Base-by-base conservation (phyloP, 2,797 vertebrate genomes). In the Chelmon rostratus region DNA sequence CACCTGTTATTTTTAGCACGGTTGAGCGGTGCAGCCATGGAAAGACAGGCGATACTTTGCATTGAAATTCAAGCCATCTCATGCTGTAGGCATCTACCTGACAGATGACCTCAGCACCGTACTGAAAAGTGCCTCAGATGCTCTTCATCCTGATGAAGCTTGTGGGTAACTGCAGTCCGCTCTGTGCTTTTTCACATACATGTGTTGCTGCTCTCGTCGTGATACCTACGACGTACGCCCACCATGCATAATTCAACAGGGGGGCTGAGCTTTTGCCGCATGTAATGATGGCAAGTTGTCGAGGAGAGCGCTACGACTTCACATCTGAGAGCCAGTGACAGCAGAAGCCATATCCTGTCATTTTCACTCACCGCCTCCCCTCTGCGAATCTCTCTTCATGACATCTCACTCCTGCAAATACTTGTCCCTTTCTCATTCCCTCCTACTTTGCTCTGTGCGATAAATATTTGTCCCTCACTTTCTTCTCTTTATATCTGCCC, bases 161-260 rank as follows among this genome's bases (percentile, higher is more conserved):
- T 31, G 18, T 21, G 4, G 16, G n/a, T 58, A 69, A 68, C 64
- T 58, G 15, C 40, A 19, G 21, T 31, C 28, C 21, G n/a, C n/a
- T 18, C 1, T 50, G 7, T 23, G n/a, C n/a, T 6, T 62, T 76
- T 67, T 40, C 23, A 52, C 53, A 56, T 44, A 61, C 35, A 64
- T 53, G 61, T 84, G 73, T 71, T 57, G 42, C 35, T 73, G 23
- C 61, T 72, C 61, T 81, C 74, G 58, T 69, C 59, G 76, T 69
- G 47, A 62, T 71, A 76, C 68, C 78, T 76, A n/a, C n/a, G 58
- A 46, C 62, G 77, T 64, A 23, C 15, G 61, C 59, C 18, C 44
- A 4, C 2, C 3, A 82, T 92, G 44, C 81, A 92, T 90, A 79
- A 90, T 93, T 90, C 86, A 89, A 47, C 65, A 69, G 12, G 33